Evolutionary conservation across 2,797 vertebrate species (phyloP).

Genomic region (Propithecus perrieri): DNA sequence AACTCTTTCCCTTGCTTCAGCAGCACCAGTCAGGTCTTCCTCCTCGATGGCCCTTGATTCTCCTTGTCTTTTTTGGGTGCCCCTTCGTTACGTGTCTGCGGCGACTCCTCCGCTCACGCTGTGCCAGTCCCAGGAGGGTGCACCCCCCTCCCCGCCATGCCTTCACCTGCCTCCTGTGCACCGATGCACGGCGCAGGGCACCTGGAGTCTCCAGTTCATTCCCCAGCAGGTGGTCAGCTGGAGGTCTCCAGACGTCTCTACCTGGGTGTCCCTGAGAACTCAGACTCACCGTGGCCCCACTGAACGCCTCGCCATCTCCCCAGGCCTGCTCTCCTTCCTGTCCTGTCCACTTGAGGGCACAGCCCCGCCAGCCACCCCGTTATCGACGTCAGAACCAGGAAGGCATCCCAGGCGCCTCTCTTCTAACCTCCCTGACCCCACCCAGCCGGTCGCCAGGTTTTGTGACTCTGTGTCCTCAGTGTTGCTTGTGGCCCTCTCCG

Average conservation of each 20-base stretch:
- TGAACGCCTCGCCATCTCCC: background rate
- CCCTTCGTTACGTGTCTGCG: background rate
- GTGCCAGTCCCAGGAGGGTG: background rate
- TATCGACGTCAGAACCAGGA: fast-evolving
- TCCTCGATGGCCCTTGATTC: background rate
- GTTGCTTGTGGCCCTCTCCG: background rate
- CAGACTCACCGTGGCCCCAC: background rate
- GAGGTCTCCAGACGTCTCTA: background rate
- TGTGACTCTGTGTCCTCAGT: background rate
- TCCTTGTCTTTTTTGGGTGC: background rate
- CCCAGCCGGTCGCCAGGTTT: background rate
- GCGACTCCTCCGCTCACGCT: background rate
- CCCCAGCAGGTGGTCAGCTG: background rate
- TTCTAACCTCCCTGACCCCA: background rate
- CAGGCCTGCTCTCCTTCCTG: background rate
- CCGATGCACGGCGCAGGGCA: no score
- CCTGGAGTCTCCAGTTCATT: background rate
- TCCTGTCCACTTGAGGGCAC: fast-evolving
- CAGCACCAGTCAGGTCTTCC: background rate
- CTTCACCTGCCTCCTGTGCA: background rate
- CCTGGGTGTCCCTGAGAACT: background rate
- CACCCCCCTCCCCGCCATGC: background rate
- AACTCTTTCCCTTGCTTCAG: background rate
- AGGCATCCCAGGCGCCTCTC: background rate
- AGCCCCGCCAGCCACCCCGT: no score